Evolutionary conservation across 2,113 vertebrate genomes (phyloP).

Genomic region (Sphyrna mokarran): DNA sequence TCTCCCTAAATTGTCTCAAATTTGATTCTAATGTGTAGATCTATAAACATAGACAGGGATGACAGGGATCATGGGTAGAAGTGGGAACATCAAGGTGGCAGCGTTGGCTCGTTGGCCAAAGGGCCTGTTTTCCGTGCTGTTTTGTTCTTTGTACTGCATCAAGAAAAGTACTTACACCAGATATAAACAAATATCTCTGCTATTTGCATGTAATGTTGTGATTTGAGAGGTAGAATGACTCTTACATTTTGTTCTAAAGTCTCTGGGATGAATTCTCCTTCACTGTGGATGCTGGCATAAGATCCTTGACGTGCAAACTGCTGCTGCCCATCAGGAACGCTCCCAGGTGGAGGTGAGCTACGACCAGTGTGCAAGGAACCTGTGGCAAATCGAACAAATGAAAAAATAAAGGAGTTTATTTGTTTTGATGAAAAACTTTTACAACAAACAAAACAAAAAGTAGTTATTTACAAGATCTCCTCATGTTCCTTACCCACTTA

Average conservation of each 20-base stretch:
- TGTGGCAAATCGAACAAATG: constrained; percentile 40
- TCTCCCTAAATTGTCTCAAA: too few relatives aligned
- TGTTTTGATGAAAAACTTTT: constrained; percentile 17
- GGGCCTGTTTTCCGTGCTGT: too few relatives aligned
- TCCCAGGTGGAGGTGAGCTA: constrained; percentile 77
- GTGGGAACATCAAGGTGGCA: too few relatives aligned
- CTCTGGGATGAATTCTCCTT: constrained; percentile 86
- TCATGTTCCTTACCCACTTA: not conserved
- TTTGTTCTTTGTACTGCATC: not conserved
- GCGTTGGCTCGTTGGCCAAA: too few relatives aligned
- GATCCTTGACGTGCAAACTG: constrained; percentile 84
- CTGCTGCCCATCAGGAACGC: constrained; percentile 83
- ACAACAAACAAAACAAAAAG: not conserved
- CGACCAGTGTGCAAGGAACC: constrained; percentile 81
- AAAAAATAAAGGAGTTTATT: constrained; percentile 3
- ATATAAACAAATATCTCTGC: not conserved
- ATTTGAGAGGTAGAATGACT: too few relatives aligned
- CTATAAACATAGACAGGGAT: too few relatives aligned
- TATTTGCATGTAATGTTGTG: not conserved
- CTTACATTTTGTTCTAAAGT: constrained; percentile 69
- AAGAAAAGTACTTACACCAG: not conserved
- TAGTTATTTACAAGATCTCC: not conserved
- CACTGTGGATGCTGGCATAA: constrained; percentile 85
- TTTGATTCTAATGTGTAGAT: too few relatives aligned
- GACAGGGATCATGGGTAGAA: too few relatives aligned